Percentiles rank a stretch among this genome's conserved stretches.
These are phyloP conservation scores for Drosophila pseudotakahashii DNA, from an alignment of 2,888 invertebrate species.

Conservation along the genomic window DNA sequence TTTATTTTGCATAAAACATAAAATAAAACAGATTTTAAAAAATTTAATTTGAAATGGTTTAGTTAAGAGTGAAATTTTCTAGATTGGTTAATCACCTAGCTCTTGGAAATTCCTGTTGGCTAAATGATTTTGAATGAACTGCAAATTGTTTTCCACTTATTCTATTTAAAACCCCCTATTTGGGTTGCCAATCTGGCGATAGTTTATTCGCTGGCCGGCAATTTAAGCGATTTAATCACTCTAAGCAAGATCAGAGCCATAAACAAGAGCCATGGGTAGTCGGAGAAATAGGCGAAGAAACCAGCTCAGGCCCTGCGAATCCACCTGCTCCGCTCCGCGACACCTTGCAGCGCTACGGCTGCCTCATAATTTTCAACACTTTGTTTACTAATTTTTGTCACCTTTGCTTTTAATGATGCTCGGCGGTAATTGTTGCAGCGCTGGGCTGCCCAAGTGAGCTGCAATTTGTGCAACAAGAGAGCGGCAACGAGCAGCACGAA, in stretches of 20 bases:
- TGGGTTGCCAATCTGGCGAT: constrained; percentile 12
- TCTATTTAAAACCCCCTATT: constrained; percentile 22
- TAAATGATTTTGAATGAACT: constrained; percentile 2
- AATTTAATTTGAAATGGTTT: background rate
- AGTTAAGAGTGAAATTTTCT: background rate
- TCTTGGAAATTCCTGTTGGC: background rate
- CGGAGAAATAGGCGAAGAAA: constrained; percentile 2
- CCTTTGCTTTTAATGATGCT: constrained; percentile 81
- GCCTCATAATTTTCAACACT: constrained; percentile 79
- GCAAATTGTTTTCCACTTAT: constrained; percentile 28
- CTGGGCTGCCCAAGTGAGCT: constrained; percentile 74
- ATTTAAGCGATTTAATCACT: constrained; percentile 41
- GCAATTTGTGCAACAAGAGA: constrained; percentile 75
- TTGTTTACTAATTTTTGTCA: constrained; percentile 81
- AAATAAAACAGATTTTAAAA: background rate
- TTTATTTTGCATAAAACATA: background rate
- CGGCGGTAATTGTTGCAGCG: constrained; percentile 74
- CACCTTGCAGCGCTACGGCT: constrained; percentile 36
- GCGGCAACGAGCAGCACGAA: constrained; percentile 47
- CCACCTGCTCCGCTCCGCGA: constrained; percentile 32
- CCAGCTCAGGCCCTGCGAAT: constrained; percentile 8
- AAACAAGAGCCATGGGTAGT: constrained; percentile 21
- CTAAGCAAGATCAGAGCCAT: constrained; percentile 38
- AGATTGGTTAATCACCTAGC: background rate
- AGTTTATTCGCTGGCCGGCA: constrained; percentile 29